Evolutionary conservation across 2,888 invertebrate genomes (phyloP), one percentile per base, ranked within the genome.

Genomic region (Sclerodermus sp.): DNA sequence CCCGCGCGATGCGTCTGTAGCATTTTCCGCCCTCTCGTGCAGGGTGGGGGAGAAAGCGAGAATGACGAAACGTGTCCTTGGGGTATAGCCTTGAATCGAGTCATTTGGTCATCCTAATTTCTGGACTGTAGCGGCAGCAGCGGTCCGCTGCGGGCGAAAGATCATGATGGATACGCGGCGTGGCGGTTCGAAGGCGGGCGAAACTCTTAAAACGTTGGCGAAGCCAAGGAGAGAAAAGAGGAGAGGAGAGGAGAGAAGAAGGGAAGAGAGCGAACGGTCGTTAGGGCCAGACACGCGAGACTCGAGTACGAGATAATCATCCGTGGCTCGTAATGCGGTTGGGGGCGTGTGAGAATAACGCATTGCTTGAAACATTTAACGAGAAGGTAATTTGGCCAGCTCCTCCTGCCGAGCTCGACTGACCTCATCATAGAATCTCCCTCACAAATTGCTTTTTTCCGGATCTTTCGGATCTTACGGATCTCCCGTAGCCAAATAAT

Each of bases 331-430:
- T 69, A 67, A 68, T 68, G 60, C 55, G 59, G 65, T 66, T 65
- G 72, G 65, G 70, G 71, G 71, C 68, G 72, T 68, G 71, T 57
- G 67, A 67, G 66, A 62, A 66, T 73, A 70, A 69, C 63, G 60
- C 68, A 70, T 70, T 67, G 63, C 68, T 64, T 61, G 65, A 67
- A 70, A 71, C 71, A 71, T 71, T 71, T 73, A 72, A 73, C 73
- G 64, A 62, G 64, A 64, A 65, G 62, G 62, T 72, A 72, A 73
- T 72, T 72, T 71, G 67, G 63, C 46, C 34, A 34, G 34, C 2
- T n/a, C 34, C 12, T 34, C 34, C n/a, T 34, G 12, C 13, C n/a
- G 12, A 4, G n/a, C 34, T 4, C 4, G 34, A 34, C 6, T 34
- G 3, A 30, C 34, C 34, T 34, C 34, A 4, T 34, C 12, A 34